Evolutionary conservation across 2,797 vertebrate species (phyloP), one percentile per base, ranked within the genome.

Genomic region (Scolopax bukidnonensis): DNA sequence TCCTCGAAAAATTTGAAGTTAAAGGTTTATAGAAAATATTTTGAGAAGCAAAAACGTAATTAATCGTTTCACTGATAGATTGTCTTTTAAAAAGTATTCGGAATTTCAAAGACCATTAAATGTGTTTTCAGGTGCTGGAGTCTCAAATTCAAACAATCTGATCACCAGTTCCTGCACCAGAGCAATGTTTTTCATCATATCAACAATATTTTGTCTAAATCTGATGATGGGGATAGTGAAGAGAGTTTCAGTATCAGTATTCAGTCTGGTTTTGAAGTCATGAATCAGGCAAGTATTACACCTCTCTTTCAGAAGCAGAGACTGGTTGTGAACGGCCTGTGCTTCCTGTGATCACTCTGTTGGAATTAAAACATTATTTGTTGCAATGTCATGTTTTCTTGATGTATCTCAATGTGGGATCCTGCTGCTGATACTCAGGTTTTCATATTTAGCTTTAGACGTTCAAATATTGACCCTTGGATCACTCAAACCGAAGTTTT

Each of bases 181-280:
- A 99, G 99, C 98, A 99, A 99, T n/a, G 99, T 99, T 90, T 99
- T 99, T 97, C 99, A 99, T 98, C 99, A 99, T 97, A 99, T 99
- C 97, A 99, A 99, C 97, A 99, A 99, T 88, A 99, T 99, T 97
- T 98, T 99, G 94, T 99, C 99, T 60, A 99, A 99, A 97, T 99
- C 99, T 6, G 99, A 99, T 74, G 99, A 99, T 77, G 99, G 99
- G 43, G 99, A 99, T 95, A 99, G 99, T 16, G 99, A 99, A 95
- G 99, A 99, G 96, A 99, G 99, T 96, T 99, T 99, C 91, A 99
- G 99, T 97, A 99, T 99, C 97, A 99, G 99, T 43, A 96, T 99
- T 81, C 99, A 99, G 95, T 99, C 99, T 36, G 99, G 99, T 89
- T 99, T 99, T 85, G 99, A 99, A 98, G 99, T 99, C 64, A 99